A percentile compares a stretch with the other conserved stretches of the same genome.
These are phyloP conservation scores for Nemotelus pantherinus DNA, from an alignment of 2,888 invertebrate species.

Conservation along the genomic window DNA sequence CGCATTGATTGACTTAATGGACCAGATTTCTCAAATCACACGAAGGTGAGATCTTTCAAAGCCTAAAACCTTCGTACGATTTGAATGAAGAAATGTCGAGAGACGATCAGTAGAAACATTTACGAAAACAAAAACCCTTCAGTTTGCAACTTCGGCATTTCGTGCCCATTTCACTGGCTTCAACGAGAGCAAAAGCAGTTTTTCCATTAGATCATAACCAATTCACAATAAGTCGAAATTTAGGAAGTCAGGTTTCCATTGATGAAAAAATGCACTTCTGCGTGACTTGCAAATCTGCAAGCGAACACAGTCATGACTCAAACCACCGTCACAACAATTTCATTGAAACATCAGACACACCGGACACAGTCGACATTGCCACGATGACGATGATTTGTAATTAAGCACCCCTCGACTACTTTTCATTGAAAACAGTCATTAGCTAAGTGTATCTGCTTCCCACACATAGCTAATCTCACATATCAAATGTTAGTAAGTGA, in stretches of 20 bases:
- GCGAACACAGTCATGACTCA: no score
- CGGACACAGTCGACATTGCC: not conserved
- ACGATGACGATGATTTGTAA: slow-evolving; percentile 23
- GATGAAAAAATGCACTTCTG: slow-evolving; percentile 2
- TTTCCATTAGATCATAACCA: not conserved
- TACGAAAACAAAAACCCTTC: no score
- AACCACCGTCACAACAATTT: not conserved
- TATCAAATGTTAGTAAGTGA: slow-evolving; percentile 34
- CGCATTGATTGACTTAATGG: no score
- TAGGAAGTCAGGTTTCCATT: not conserved
- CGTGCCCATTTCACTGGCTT: not conserved
- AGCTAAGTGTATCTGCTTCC: slow-evolving; percentile 36
- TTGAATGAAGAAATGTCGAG: no score
- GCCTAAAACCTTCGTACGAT: no score
- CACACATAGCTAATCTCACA: slow-evolving; percentile 34
- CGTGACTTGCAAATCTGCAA: slow-evolving; percentile 20
- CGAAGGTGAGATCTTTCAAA: no score
- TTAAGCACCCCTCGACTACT: slow-evolving; percentile 41
- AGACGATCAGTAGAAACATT: no score
- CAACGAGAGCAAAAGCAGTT: not conserved
- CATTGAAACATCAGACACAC: slow-evolving; percentile 3
- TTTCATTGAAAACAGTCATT: slow-evolving; percentile 43
- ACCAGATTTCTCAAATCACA: no score
- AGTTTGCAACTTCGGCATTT: no score
- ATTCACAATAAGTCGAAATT: no score